Conservation (phyloP, 92 coral and sea anemone genomes). For the Porites lobata region DNA sequence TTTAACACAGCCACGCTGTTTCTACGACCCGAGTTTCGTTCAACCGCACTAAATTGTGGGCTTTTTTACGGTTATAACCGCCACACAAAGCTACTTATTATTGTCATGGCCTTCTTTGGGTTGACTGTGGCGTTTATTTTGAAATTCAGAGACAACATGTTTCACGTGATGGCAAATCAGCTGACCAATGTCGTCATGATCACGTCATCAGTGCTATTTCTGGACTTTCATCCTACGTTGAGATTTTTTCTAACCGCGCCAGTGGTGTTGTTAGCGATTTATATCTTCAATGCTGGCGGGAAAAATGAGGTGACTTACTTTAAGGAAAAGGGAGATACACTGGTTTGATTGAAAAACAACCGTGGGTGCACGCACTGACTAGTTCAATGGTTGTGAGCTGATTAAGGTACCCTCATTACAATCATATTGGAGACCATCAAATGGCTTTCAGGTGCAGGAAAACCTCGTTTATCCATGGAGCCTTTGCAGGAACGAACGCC, state of each 20-base stretch:
- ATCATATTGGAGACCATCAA: too few species aligned
- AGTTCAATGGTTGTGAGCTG: background rate
- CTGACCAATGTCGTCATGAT: conserved; percentile 79
- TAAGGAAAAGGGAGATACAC: background rate
- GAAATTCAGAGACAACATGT: conserved; percentile 85
- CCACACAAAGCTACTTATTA: conserved; percentile 70
- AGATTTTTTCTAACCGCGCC: conserved; percentile 77
- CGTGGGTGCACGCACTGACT: background rate
- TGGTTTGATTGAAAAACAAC: background rate
- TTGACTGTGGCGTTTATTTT: conserved; percentile 77
- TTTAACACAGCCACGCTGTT: conserved; percentile 68
- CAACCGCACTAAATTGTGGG: conserved; percentile 61
- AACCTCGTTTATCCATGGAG: too few species aligned
- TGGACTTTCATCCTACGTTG: conserved; percentile 74
- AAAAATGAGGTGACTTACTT: background rate
- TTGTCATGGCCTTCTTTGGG: conserved; percentile 75
- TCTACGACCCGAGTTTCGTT: conserved; percentile 66
- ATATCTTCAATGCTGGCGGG: conserved; percentile 58
- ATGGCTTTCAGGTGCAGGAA: too few species aligned
- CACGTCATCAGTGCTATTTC: conserved; percentile 77
- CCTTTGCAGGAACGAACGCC: too few species aligned
- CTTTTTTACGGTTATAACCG: conserved; percentile 76
- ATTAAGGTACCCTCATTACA: too few species aligned
- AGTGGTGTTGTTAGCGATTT: conserved; percentile 72
- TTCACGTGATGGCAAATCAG: conserved; percentile 84